Percentiles rank a stretch among this genome's conserved stretches.
Evolutionary conservation across 1,140 invertebrate species (phyloP).

Genomic region (Notospermus geniculatus): DNA sequence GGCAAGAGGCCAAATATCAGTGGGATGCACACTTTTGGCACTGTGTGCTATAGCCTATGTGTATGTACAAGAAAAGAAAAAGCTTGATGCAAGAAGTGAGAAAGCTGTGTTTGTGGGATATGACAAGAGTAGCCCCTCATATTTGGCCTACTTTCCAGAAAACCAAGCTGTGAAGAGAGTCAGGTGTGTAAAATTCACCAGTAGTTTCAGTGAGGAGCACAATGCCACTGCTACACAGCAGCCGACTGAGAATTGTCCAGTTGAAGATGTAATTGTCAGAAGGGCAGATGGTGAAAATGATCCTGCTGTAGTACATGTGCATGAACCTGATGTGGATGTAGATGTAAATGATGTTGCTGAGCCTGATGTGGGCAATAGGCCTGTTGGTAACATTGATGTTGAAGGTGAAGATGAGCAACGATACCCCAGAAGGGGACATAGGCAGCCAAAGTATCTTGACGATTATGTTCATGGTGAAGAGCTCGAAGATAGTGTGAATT

Average conservation of each 20-base stretch:
- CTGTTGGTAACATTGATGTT: slow-evolving; percentile 3
- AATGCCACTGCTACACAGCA: too few relatives aligned
- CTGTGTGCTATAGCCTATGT: slow-evolving; percentile 20
- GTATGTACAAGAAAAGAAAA: slow-evolving; percentile 16
- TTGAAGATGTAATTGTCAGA: too few relatives aligned
- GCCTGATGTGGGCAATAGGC: neutral
- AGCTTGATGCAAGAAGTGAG: slow-evolving; percentile 18
- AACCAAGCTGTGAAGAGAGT: slow-evolving; percentile 7
- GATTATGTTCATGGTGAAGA: slow-evolving; percentile 10
- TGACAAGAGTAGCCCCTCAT: slow-evolving; percentile 20
- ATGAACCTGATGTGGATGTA: too few relatives aligned
- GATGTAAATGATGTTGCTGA: too few relatives aligned
- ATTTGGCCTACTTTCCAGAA: slow-evolving; percentile 17
- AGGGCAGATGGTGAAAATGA: too few relatives aligned
- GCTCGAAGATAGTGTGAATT: neutral
- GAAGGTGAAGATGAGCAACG: neutral
- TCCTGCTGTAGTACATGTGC: too few relatives aligned
- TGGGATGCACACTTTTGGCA: slow-evolving; percentile 20
- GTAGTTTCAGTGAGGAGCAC: too few relatives aligned
- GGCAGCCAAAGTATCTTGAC: neutral
- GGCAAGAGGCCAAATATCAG: slow-evolving; percentile 13
- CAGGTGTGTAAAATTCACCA: slow-evolving; percentile 23
- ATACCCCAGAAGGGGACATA: neutral
- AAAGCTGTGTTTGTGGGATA: slow-evolving; percentile 26
- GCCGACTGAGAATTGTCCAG: too few relatives aligned